Evolutionary conservation across 2,797 vertebrate species (phyloP).

Genomic region (Lacerta agilis): DNA sequence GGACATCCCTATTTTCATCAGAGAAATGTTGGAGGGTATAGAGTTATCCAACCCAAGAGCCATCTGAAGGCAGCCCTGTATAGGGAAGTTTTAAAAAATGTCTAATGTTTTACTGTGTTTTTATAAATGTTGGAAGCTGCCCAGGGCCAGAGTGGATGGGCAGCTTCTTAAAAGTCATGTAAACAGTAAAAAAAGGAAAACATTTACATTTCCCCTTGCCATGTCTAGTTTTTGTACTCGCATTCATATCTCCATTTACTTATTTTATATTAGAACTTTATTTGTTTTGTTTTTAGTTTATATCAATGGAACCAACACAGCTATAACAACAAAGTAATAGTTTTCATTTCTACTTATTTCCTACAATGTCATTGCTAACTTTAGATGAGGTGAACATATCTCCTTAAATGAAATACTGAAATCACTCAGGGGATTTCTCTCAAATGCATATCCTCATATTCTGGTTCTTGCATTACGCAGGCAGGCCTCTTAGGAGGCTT

Average conservation of each 20-base stretch:
- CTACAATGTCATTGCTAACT: not conserved
- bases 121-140: too few species aligned
- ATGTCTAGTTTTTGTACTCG: not conserved
- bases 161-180: not conserved
- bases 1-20: too few species aligned
- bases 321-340: too few species aligned
- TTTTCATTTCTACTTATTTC: not conserved
- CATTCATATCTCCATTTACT: not conserved
- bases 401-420: not conserved
- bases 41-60: too few species aligned
- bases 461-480: not conserved
- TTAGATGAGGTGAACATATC: not conserved
- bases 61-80: too few species aligned
- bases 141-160: too few species aligned
- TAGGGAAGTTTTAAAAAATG: too few species aligned
- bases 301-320: too few species aligned
- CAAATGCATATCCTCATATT: not conserved
- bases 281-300: too few species aligned
- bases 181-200: not conserved
- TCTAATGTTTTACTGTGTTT: too few species aligned
- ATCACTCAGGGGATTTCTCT: not conserved
- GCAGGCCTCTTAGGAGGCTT: not conserved
- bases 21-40: too few species aligned
- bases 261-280: too few species aligned
- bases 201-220: not conserved